Conservation (phyloP, 2,113 vertebrate genomes). For the Chaenocephalus aceratus region DNA sequence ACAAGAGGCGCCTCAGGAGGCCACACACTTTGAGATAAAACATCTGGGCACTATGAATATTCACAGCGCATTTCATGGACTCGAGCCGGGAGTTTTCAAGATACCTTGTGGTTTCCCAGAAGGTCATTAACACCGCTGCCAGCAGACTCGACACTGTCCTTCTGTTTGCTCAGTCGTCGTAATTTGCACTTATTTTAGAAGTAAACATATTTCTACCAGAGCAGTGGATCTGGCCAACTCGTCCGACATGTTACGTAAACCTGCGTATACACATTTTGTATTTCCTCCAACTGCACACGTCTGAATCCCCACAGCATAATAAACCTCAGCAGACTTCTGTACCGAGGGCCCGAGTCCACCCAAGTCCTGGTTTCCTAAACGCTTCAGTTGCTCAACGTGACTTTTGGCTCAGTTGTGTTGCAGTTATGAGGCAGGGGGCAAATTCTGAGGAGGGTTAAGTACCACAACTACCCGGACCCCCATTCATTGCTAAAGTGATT, state of each 20-base stretch:
- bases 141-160: slow-evolving; percentile 7
- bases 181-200: slow-evolving; percentile 40
- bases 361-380: slow-evolving; percentile 50
- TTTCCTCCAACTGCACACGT: slow-evolving; percentile 46
- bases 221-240: slow-evolving; percentile 17
- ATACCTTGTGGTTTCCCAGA: neutral
- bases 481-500: slow-evolving; percentile 47
- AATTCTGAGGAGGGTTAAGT: slow-evolving; percentile 41
- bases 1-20: neutral
- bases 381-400: slow-evolving; percentile 58
- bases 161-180: slow-evolving; percentile 26
- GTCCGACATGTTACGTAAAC: slow-evolving; percentile 60
- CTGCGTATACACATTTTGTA: slow-evolving; percentile 45
- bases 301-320: slow-evolving; percentile 46
- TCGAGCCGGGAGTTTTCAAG: neutral
- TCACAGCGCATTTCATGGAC: neutral
- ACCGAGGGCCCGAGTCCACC: slow-evolving; percentile 23
- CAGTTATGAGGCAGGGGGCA: slow-evolving; percentile 12
- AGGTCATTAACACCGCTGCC: neutral
- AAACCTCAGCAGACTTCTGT: slow-evolving; percentile 54
- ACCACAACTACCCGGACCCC: neutral
- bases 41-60: neutral
- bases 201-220: slow-evolving; percentile 39
- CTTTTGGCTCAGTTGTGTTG: slow-evolving; percentile 40
- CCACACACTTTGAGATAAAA: slow-evolving; percentile 1